A percentile compares a stretch with the other conserved stretches of the same genome.
Conservation (phyloP, 2,113 vertebrate species). For the Vimba vimba region DNA sequence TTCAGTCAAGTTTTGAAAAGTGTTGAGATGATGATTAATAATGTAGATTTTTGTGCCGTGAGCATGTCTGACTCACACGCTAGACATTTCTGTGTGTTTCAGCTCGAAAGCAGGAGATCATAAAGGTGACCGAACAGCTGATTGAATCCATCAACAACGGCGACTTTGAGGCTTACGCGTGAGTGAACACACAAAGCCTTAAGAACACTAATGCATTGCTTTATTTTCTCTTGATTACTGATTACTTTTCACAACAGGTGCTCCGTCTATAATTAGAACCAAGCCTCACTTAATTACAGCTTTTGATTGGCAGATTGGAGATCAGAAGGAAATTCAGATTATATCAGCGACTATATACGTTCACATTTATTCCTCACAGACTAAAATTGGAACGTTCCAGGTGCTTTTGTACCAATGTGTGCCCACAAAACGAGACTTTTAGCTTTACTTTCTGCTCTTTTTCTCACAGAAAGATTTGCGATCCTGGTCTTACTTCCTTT, state of each 20-base stretch:
- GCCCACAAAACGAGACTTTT: neutral
- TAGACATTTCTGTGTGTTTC: slow-evolving; percentile 62
- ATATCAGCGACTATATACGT: neutral
- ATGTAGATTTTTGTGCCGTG: slow-evolving; percentile 19
- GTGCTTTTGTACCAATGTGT: neutral
- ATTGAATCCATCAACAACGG: slow-evolving; percentile 82
- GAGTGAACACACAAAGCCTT: slow-evolving; percentile 56
- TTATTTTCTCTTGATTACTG: slow-evolving; percentile 12
- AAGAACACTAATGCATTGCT: neutral
- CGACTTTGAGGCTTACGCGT: slow-evolving; percentile 80
- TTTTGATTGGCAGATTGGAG: slow-evolving; percentile 7
- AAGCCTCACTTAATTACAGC: slow-evolving; percentile 15
- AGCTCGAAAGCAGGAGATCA: slow-evolving; percentile 81
- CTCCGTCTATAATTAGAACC: slow-evolving; percentile 2
- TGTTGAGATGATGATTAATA: neutral
- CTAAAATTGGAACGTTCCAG: neutral
- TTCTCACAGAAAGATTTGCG: slow-evolving; percentile 90
- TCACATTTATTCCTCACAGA: neutral
- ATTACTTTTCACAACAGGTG: slow-evolving; percentile 27
- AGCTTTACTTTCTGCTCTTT: slow-evolving; percentile 31
- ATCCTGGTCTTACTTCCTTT: slow-evolving; percentile 95
- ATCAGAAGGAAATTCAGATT: neutral
- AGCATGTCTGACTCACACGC: neutral
- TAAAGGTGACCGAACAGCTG: slow-evolving; percentile 80
- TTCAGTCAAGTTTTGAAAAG: neutral